These are phyloP conservation scores for Benthosema pterotum DNA, from an alignment of 2,797 vertebrate species.

Conservation along the genomic window DNA sequence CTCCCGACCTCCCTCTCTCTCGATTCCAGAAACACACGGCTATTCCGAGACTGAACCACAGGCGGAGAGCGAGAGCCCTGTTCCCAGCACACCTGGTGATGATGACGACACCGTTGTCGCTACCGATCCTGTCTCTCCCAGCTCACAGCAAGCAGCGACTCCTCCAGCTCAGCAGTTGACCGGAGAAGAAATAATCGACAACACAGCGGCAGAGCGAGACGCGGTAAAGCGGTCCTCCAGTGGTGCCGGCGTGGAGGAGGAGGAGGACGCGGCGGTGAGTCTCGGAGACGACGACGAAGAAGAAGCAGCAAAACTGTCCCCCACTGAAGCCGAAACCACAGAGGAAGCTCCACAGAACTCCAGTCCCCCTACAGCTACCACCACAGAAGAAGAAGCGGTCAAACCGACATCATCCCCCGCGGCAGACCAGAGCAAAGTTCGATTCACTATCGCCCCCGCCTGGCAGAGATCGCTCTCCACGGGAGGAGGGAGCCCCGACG, in stretches of 20 bases:
- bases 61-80: slow-evolving; percentile 15
- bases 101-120: slow-evolving; percentile 21
- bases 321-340: not conserved
- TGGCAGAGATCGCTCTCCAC: slow-evolving; percentile 79
- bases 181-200: not conserved
- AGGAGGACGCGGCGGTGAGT: not conserved
- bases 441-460: slow-evolving; percentile 76
- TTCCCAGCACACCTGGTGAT: slow-evolving; percentile 36
- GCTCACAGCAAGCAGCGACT: slow-evolving; percentile 31
- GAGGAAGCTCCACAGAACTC: not conserved
- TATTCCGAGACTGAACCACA: slow-evolving; percentile 13
- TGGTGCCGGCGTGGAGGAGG: not conserved
- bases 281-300: not conserved
- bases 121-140: slow-evolving; percentile 54
- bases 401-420: slow-evolving; percentile 10
- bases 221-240: not conserved
- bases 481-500: slow-evolving; percentile 53
- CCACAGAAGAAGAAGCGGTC: slow-evolving; percentile 14
- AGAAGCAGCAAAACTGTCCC: slow-evolving; percentile 4
- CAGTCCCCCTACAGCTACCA: not conserved
- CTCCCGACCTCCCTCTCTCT: slow-evolving; percentile 11
- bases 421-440: slow-evolving; percentile 64
- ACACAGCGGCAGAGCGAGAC: not conserved
- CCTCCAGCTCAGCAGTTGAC: slow-evolving; percentile 31
- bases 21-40: slow-evolving; percentile 1